Conservation (phyloP, 2,797 vertebrate genomes). For the Catostomus latipinnis region DNA sequence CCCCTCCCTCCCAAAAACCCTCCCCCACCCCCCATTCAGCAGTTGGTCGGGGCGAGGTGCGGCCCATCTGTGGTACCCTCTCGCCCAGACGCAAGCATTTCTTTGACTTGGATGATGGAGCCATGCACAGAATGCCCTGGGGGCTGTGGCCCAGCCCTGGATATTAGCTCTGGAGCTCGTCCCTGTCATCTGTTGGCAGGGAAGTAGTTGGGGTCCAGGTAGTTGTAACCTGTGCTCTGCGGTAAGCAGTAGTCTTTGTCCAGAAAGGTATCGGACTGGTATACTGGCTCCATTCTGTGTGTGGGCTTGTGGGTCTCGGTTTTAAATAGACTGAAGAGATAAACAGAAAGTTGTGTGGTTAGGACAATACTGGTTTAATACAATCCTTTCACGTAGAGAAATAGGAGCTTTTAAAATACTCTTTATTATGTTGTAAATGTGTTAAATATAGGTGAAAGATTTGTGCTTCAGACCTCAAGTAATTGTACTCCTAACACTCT, state of each 20-base stretch:
- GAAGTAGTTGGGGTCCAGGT: constrained; percentile 99
- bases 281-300: constrained; percentile 93
- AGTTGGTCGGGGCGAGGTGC: constrained; percentile 66
- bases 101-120: constrained; percentile 84
- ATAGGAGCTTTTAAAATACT: not conserved
- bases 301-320: constrained; percentile 94
- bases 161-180: constrained; percentile 64
- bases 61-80: constrained; percentile 66
- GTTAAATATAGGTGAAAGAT: not conserved
- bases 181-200: constrained; percentile 99
- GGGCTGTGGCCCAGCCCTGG: constrained; percentile 71
- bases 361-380: not conserved
- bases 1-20: constrained; percentile 21
- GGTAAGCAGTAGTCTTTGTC: constrained; percentile 99
- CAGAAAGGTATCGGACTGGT: constrained; percentile 90
- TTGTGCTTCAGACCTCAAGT: not conserved
- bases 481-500: not conserved
- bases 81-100: constrained; percentile 81
- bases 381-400: not conserved
- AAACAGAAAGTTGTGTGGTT: not conserved
- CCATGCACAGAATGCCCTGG: constrained; percentile 86
- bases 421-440: not conserved
- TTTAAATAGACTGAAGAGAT: constrained; percentile 85
- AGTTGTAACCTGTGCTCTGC: constrained; percentile 94
- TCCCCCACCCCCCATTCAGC: constrained; percentile 64